Percentiles rank a stretch among this genome's conserved stretches.
Evolutionary conservation across 1,140 invertebrate genomes (phyloP).

Genomic region (Papilio aristodemus): DNA sequence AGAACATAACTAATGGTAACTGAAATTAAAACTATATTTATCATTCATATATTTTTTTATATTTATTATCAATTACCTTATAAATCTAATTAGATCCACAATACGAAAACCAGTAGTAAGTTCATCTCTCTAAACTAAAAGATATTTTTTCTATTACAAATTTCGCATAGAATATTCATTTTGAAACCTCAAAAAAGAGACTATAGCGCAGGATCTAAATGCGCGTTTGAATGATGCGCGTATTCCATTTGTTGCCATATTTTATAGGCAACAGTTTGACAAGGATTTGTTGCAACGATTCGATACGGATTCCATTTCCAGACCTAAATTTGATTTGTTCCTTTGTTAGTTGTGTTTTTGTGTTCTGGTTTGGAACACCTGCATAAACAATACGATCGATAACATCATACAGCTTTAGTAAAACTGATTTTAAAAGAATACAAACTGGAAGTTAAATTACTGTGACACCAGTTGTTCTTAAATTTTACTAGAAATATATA

Average conservation of each 20-base stretch:
- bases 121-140: too few relatives aligned
- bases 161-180: not conserved
- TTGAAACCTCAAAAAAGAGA: not conserved
- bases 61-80: too few relatives aligned
- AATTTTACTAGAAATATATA: too few relatives aligned
- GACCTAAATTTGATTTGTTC: constrained; percentile 28
- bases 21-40: not conserved
- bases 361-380: not conserved
- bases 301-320: constrained; percentile 28
- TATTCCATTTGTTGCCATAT: constrained; percentile 24
- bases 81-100: too few relatives aligned
- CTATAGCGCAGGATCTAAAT: constrained; percentile 5
- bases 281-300: constrained; percentile 22
- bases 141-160: not conserved
- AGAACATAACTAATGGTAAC: not conserved
- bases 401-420: not conserved
- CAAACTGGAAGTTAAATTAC: not conserved
- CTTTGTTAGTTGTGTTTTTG: constrained; percentile 20
- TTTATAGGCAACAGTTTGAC: constrained; percentile 20
- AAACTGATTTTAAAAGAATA: not conserved
- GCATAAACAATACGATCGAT: not conserved
- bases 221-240: not conserved
- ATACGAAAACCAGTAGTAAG: too few relatives aligned
- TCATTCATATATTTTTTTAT: too few relatives aligned
- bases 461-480: too few relatives aligned